phyloP scores from a whole-genome alignment of 2,113 vertebrate genomes.

The Paradoxurus hermaphroditus region DNA sequence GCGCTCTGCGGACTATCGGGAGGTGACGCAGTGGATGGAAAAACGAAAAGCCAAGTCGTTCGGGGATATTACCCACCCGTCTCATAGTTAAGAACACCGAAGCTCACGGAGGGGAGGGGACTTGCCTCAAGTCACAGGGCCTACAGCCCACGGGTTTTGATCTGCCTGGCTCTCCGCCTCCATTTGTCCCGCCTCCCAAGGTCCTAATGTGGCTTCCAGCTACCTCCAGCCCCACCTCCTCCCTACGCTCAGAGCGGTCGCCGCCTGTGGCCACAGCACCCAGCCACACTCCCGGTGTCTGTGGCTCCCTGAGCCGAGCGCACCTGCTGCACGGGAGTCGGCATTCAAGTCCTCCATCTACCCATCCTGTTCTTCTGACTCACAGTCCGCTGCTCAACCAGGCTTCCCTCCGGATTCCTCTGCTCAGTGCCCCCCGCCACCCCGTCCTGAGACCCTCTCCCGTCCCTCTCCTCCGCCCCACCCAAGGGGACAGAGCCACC shows the following conservation, averaged over 20 bases:
- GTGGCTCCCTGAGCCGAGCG: neutral
- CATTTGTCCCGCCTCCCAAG: fast-evolving
- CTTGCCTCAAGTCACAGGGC: neutral
- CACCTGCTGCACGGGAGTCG: neutral
- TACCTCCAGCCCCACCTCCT: neutral
- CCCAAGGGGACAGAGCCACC: neutral
- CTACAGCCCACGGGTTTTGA: no score
- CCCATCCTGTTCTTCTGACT: neutral
- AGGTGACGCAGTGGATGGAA: fast-evolving
- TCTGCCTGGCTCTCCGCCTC: neutral
- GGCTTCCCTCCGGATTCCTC: neutral
- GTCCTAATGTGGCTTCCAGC: neutral
- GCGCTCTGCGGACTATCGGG: neutral
- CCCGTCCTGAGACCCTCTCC: fast-evolving
- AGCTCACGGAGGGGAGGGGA: neutral
- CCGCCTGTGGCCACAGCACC: neutral
- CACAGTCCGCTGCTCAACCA: neutral
- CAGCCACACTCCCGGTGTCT: neutral
- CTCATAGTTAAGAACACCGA: neutral
- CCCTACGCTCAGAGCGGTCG: fast-evolving
- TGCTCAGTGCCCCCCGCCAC: neutral
- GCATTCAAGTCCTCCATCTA: neutral
- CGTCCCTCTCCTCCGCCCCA: neutral
- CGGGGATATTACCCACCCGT: neutral
- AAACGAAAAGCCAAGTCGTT: neutral